These are phyloP conservation scores for Amia ocellicauda DNA, from an alignment of 2,113 vertebrate species.

Conservation along the genomic window DNA sequence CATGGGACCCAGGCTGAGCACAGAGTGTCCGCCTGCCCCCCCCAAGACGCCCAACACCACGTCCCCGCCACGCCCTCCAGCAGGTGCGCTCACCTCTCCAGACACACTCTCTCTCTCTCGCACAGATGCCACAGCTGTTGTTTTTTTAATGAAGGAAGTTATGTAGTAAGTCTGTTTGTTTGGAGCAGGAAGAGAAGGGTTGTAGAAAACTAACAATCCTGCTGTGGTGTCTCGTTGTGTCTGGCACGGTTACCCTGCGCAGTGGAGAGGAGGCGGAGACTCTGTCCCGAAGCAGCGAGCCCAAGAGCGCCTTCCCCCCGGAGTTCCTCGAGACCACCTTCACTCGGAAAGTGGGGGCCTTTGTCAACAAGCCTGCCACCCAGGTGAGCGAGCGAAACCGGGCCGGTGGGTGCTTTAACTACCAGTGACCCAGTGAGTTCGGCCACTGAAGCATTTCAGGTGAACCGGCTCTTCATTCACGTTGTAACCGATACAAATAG, in stretches of 20 bases:
- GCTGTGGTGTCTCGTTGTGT: not conserved
- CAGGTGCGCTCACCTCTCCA: conserved; percentile 52
- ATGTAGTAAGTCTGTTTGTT: no score
- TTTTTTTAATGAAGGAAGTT: no score
- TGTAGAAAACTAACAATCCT: not conserved
- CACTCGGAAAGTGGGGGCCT: conserved; percentile 90
- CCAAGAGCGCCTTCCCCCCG: conserved; percentile 69
- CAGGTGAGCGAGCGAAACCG: conserved; percentile 66
- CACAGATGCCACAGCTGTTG: not conserved
- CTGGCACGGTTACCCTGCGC: not conserved
- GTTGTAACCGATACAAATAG: no score
- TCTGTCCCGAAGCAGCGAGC: conserved; percentile 73
- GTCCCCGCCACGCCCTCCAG: conserved; percentile 68
- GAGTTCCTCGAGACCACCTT: conserved; percentile 81
- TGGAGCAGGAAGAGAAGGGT: not conserved
- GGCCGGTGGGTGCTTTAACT: no score
- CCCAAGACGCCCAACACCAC: conserved; percentile 62
- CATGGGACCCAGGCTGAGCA: conserved; percentile 78
- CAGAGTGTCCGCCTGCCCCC: conserved; percentile 56
- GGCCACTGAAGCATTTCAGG: no score
- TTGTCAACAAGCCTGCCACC: conserved; percentile 88
- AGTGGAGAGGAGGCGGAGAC: conserved; percentile 76
- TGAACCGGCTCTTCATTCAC: no score
- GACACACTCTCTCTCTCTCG: not conserved
- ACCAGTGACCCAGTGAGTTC: no score